Percentiles rank a stretch among this genome's conserved stretches.
phyloP scores from a whole-genome alignment of 2,797 vertebrate genomes.

The Adrianichthys oophorus region DNA sequence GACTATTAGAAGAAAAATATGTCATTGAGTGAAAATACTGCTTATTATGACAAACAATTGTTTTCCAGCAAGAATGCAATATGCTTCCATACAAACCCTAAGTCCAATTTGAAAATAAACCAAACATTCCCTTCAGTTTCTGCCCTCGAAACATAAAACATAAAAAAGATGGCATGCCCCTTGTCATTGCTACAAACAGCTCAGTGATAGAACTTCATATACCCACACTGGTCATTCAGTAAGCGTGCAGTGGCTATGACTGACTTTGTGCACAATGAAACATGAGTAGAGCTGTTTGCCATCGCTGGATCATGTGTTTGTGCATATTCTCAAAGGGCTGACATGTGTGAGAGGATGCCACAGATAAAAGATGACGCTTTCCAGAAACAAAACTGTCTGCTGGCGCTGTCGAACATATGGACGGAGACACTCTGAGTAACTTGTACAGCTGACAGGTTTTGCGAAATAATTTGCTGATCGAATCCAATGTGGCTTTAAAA shows the following conservation, averaged over 20 bases:
- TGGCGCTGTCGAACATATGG: slow-evolving; percentile 39
- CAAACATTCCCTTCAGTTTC: slow-evolving; percentile 50
- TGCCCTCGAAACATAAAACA: slow-evolving; percentile 41
- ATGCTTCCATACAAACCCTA: slow-evolving; percentile 66
- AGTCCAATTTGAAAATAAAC: slow-evolving; percentile 49
- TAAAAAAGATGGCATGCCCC: slow-evolving; percentile 68
- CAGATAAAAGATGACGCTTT: slow-evolving; percentile 51
- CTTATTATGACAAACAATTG: slow-evolving; percentile 15
- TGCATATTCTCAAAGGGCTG: slow-evolving; percentile 14
- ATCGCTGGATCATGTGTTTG: slow-evolving; percentile 19
- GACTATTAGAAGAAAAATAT: slow-evolving; percentile 6
- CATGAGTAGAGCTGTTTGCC: slow-evolving; percentile 14
- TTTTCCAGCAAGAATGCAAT: slow-evolving; percentile 50
- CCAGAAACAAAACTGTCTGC: slow-evolving; percentile 46
- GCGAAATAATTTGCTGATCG: slow-evolving; percentile 52
- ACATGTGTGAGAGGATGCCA: slow-evolving; percentile 35
- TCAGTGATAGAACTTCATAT: slow-evolving; percentile 51
- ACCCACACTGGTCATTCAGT: slow-evolving; percentile 65
- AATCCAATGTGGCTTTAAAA: slow-evolving; percentile 30
- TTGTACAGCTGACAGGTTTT: slow-evolving; percentile 21
- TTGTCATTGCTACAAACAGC: slow-evolving; percentile 59
- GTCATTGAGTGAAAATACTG: neutral
- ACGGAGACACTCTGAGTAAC: slow-evolving; percentile 42
- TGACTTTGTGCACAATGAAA: slow-evolving; percentile 62
- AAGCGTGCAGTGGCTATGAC: slow-evolving; percentile 70